phyloP scores from a whole-genome alignment of 2,888 invertebrate genomes.

The Baronia brevicornis region DNA sequence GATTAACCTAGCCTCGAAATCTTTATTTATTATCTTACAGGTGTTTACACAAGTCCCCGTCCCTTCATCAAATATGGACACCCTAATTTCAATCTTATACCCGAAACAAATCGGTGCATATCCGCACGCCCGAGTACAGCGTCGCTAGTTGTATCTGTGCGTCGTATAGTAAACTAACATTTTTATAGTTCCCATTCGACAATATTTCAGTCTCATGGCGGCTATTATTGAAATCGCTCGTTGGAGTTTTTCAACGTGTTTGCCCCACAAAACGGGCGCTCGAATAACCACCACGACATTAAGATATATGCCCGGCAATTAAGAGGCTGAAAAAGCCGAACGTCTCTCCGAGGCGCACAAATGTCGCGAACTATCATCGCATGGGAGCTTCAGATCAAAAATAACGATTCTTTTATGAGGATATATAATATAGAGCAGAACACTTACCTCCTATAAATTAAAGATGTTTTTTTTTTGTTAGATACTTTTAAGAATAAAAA shows the following conservation, averaged over 20 bases:
- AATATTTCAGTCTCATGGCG: constrained; percentile 39
- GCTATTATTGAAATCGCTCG: constrained; percentile 39
- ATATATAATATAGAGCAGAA: constrained; percentile 35
- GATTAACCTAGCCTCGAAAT: constrained; percentile 41
- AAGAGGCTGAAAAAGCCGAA: constrained; percentile 49
- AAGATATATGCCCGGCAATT: constrained; percentile 57
- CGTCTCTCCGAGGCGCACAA: constrained; percentile 31
- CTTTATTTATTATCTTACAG: constrained; percentile 42
- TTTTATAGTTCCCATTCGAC: constrained; percentile 36
- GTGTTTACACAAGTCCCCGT: constrained; percentile 14
- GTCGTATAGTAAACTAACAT: constrained; percentile 33
- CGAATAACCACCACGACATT: constrained; percentile 27
- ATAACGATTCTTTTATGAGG: constrained; percentile 30
- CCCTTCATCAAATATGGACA: constrained; percentile 11
- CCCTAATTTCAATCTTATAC: constrained; percentile 11
- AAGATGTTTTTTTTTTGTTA: too few relatives aligned
- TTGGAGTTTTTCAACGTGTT: constrained; percentile 31
- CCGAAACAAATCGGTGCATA: constrained; percentile 7
- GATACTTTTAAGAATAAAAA: too few relatives aligned
- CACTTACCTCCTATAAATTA: constrained; percentile 14
- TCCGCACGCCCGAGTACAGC: constrained; percentile 9
- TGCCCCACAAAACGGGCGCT: constrained; percentile 26
- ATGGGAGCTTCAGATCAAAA: constrained; percentile 52
- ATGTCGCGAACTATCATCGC: constrained; percentile 52
- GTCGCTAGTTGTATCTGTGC: constrained; percentile 15